Conservation (phyloP, 2,797 vertebrate genomes). For the Cyclura pinguis region DNA sequence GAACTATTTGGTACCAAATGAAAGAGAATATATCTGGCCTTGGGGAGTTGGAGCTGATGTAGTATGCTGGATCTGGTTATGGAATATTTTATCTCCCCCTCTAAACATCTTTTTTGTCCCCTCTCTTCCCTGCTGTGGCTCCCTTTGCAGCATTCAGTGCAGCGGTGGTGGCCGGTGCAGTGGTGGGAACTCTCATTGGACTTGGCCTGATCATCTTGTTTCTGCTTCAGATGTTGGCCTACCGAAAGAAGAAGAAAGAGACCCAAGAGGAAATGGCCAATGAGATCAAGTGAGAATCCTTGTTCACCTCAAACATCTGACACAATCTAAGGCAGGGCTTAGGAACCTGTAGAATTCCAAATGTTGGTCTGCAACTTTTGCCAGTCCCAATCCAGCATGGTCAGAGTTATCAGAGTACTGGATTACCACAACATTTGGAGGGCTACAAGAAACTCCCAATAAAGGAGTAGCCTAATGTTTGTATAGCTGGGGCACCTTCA, state of each 20-base stretch:
- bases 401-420: background rate
- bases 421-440: background rate
- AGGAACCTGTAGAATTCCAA: background rate
- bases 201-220: slow-evolving; percentile 81
- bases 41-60: background rate
- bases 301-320: background rate
- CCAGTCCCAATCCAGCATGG: background rate
- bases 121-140: background rate
- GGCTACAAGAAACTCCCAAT: background rate
- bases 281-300: slow-evolving; percentile 92
- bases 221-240: slow-evolving; percentile 75
- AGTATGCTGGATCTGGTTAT: background rate
- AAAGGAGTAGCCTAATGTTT: background rate
- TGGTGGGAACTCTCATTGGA: slow-evolving; percentile 86
- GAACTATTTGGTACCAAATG: too few species aligned
- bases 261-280: slow-evolving; percentile 90
- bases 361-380: background rate
- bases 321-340: background rate
- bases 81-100: too few species aligned
- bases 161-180: slow-evolving; percentile 87
- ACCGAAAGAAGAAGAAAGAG: slow-evolving; percentile 83
- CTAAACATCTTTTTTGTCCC: background rate
- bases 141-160: slow-evolving; percentile 79
- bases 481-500: background rate
- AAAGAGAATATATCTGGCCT: background rate